A percentile compares a stretch with the other conserved stretches of the same genome.
Conservation (phyloP, 2,113 vertebrate genomes). For the Ibidorhyncha struthersii region DNA sequence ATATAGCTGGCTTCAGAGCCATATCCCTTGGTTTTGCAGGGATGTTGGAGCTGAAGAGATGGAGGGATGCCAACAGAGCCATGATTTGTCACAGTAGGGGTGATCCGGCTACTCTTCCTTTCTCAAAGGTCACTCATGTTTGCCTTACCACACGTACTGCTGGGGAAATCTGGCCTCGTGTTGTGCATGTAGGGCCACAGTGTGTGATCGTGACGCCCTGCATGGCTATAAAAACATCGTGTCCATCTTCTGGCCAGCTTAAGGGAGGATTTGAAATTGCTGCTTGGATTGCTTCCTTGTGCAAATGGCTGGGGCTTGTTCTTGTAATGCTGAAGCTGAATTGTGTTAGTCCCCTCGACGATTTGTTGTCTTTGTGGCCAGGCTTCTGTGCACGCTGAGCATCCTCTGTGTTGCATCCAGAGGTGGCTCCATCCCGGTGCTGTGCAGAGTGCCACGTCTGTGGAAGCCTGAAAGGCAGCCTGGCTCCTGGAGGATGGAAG, state of each 20-base stretch:
- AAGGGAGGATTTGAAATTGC: not conserved
- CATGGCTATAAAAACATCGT: not conserved
- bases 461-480: constrained; percentile 2
- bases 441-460: accelerated
- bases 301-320: not conserved
- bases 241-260: not conserved
- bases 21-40: not conserved
- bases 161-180: not conserved
- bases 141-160: too few relatives aligned
- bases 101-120: not conserved
- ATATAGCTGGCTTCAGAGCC: not conserved
- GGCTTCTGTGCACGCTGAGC: not conserved
- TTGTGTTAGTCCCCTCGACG: not conserved
- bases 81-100: not conserved
- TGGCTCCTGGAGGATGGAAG: not conserved
- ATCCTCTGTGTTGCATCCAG: not conserved
- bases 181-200: not conserved
- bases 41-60: not conserved
- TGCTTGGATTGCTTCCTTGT: not conserved
- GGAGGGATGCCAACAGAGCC: not conserved
- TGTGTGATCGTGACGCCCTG: not conserved
- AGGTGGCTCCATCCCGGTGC: not conserved
- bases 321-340: not conserved
- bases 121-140: too few relatives aligned
- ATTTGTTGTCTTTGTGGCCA: not conserved